A percentile compares a stretch with the other conserved stretches of the same genome.
Evolutionary conservation across 37 sponge, comb jelly and placozoan species (phyloP).

Genomic region (Mnemiopsis leidyi): DNA sequence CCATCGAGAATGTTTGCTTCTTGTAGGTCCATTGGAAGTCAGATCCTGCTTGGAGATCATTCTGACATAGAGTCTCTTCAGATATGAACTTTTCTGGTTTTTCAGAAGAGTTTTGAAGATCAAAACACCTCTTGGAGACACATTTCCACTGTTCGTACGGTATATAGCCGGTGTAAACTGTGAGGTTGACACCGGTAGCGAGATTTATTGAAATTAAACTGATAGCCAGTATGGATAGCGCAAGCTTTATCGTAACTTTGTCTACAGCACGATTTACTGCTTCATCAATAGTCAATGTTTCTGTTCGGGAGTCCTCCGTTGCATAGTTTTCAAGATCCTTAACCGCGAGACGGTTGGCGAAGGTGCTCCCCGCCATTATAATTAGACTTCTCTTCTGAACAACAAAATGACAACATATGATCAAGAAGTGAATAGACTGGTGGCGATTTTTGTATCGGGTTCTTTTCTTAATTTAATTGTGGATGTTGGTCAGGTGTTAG

Average conservation of each 20-base stretch:
- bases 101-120: neutral
- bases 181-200: neutral
- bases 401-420: too few species aligned
- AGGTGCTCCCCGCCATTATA: too few species aligned
- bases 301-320: too few species aligned
- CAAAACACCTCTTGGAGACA: neutral
- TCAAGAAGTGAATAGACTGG: too few species aligned
- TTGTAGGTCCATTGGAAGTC: slow-evolving; percentile 8
- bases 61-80: neutral
- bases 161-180: neutral
- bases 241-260: neutral
- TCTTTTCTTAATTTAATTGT: too few species aligned
- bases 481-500: too few species aligned
- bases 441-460: too few species aligned
- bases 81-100: neutral
- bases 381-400: too few species aligned
- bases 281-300: neutral
- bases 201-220: neutral
- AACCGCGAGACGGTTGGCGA: too few species aligned
- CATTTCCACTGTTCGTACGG: neutral
- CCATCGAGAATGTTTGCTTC: too few species aligned
- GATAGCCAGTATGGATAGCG: neutral
- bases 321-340: too few species aligned
- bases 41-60: neutral
- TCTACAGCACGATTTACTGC: neutral